These are phyloP conservation scores for Uria lomvia DNA, from an alignment of 2,113 vertebrate species.

Conservation along the genomic window DNA sequence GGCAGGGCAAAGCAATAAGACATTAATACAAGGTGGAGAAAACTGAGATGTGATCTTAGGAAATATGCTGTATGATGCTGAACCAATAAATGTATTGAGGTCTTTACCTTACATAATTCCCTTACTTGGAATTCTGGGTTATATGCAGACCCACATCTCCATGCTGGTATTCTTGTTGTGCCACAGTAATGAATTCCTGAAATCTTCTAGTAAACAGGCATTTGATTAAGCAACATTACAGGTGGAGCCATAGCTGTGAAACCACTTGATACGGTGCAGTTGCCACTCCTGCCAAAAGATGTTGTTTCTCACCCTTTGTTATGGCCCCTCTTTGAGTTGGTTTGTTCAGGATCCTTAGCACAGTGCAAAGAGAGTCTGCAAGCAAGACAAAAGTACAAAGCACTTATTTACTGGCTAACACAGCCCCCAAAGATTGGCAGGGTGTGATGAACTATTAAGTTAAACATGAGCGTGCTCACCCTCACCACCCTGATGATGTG, in stretches of 20 bases:
- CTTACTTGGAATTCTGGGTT: neutral
- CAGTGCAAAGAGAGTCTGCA: neutral
- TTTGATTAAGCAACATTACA: neutral
- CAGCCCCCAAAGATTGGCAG: neutral
- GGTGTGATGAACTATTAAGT: neutral
- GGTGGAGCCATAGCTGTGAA: neutral
- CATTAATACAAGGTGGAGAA: neutral
- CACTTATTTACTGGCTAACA: neutral
- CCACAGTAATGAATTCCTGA: neutral
- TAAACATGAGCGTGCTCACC: neutral
- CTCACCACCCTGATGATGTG: neutral
- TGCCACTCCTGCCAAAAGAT: neutral
- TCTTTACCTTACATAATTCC: neutral
- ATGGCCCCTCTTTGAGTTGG: neutral
- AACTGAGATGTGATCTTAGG: neutral
- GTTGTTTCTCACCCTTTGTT: neutral
- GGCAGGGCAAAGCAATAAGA: neutral
- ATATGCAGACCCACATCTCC: neutral
- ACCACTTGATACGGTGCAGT: neutral
- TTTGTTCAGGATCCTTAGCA: neutral
- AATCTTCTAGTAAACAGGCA: neutral
- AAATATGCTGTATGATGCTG: neutral
- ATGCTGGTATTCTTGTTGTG: neutral
- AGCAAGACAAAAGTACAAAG: neutral
- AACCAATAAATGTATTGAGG: neutral